Percentiles rank a stretch among this genome's conserved stretches.
Evolutionary conservation across 2,113 vertebrate species (phyloP).

Genomic region (Macheiramphus alcinus): DNA sequence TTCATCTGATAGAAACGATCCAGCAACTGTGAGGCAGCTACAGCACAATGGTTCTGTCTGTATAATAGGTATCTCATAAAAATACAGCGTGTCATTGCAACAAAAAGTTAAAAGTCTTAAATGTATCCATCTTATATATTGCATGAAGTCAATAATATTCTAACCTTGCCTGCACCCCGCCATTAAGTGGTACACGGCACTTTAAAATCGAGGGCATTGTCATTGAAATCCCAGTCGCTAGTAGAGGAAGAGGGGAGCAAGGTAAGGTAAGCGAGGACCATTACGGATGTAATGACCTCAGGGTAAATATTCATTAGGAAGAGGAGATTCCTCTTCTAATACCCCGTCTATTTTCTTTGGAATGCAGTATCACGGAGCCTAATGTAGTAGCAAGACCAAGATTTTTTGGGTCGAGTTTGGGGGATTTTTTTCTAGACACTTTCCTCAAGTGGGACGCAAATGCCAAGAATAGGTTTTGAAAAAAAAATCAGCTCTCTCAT

Average conservation of each 20-base stretch:
- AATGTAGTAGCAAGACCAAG: neutral
- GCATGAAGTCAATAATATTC: conserved; percentile 55
- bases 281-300: conserved; percentile 60
- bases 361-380: conserved; percentile 22
- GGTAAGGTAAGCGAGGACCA: conserved; percentile 69
- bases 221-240: conserved; percentile 48
- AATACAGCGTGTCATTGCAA: conserved; percentile 58
- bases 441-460: neutral
- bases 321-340: conserved; percentile 65
- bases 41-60: conserved; percentile 62
- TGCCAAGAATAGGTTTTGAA: neutral
- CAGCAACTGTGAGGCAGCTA: conserved; percentile 63
- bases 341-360: conserved; percentile 56
- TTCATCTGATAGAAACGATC: conserved; percentile 71
- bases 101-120: conserved; percentile 62
- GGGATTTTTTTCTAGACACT: neutral
- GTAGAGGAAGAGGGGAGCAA: conserved; percentile 46
- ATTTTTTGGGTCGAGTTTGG: conserved; percentile 1
- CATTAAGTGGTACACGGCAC: conserved; percentile 50
- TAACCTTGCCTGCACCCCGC: conserved; percentile 49
- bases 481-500: neutral
- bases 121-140: conserved; percentile 50
- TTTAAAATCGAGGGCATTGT: conserved; percentile 56
- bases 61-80: conserved; percentile 66
- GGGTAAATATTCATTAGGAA: conserved; percentile 81